Percentiles rank a stretch among this genome's conserved stretches.
Conservation (phyloP, 2,113 vertebrate species). For the Glaucidium brasilianum region DNA sequence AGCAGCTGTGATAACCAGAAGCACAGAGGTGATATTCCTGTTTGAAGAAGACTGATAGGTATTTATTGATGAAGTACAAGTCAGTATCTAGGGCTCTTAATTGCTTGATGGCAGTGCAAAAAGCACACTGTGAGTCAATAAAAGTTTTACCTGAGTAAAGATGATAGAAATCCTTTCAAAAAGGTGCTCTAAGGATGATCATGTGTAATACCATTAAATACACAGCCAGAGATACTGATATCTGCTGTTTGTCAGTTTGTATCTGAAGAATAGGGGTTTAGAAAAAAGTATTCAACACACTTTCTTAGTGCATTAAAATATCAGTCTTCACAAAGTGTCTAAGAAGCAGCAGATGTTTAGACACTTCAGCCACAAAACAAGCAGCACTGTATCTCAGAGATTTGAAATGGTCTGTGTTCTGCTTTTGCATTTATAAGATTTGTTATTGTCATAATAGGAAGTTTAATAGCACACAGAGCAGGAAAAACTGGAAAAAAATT, state of each 20-base stretch:
- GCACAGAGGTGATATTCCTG: background rate
- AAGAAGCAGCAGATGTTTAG: background rate
- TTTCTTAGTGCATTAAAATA: background rate
- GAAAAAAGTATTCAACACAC: background rate
- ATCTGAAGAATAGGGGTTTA: background rate
- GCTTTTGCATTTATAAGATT: background rate
- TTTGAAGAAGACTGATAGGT: background rate
- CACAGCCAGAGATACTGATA: background rate
- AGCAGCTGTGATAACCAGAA: background rate
- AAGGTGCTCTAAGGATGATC: background rate
- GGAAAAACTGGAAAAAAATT: background rate
- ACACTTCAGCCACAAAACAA: background rate
- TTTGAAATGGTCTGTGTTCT: background rate
- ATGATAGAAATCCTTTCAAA: background rate
- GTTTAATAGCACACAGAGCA: background rate
- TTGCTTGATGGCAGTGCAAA: background rate
- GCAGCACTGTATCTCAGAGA: background rate
- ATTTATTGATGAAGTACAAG: background rate
- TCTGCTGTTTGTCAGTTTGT: background rate
- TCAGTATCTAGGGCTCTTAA: background rate
- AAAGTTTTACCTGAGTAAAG: background rate
- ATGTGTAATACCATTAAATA: background rate
- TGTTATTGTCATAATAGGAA: background rate
- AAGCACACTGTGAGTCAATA: background rate
- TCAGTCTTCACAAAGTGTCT: background rate